Conservation (phyloP, 1,140 invertebrate genomes). For the Gyrodactylus salaris region DNA sequence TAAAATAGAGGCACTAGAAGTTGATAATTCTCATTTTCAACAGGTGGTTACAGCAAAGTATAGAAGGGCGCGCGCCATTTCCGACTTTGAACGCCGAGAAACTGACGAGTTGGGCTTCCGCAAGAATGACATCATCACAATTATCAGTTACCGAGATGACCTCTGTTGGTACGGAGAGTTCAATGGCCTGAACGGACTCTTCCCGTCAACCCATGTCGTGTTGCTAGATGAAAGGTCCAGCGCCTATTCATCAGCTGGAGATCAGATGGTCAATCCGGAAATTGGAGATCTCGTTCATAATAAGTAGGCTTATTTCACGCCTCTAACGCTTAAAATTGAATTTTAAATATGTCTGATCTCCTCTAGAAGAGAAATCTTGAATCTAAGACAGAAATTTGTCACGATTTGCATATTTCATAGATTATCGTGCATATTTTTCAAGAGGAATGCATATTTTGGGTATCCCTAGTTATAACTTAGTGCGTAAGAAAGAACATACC, state of each 20-base stretch:
- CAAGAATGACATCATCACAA: constrained; percentile 86
- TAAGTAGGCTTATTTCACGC: constrained; percentile 24
- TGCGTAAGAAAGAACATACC: too few species aligned
- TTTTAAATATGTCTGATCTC: too few species aligned
- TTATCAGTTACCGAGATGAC: constrained; percentile 86
- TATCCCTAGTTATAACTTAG: too few species aligned
- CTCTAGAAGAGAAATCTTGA: not conserved
- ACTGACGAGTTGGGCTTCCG: constrained; percentile 89
- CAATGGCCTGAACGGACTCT: constrained; percentile 86
- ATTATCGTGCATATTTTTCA: too few species aligned
- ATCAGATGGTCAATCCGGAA: constrained; percentile 72
- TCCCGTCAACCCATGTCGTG: constrained; percentile 89
- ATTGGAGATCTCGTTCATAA: constrained; percentile 80
- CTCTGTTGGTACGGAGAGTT: constrained; percentile 97
- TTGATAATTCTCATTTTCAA: too few species aligned
- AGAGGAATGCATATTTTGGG: too few species aligned
- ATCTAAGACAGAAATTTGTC: too few species aligned
- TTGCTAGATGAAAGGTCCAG: constrained; percentile 67
- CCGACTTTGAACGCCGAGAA: constrained; percentile 88
- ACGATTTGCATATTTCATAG: too few species aligned
- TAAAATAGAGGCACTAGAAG: too few species aligned
- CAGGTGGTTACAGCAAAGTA: too few species aligned
- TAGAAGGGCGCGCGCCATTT: constrained; percentile 58
- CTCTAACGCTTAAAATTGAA: too few species aligned
- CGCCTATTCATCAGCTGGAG: constrained; percentile 65